phyloP scores from a whole-genome alignment of 2,113 vertebrate species.

The Macaca mulatta region DNA sequence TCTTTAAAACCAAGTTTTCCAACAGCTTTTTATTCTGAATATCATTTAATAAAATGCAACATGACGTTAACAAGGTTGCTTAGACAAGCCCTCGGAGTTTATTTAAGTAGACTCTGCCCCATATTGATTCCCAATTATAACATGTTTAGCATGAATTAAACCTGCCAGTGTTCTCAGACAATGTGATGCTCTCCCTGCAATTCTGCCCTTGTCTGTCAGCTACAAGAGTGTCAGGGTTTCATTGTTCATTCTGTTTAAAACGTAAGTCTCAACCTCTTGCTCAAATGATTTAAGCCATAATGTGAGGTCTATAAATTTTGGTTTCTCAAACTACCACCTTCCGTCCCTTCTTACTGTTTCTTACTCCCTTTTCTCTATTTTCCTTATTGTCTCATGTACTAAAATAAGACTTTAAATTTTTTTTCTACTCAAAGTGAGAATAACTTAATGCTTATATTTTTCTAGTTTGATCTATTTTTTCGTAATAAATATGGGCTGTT shows the following conservation, averaged over 20 bases:
- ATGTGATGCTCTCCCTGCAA: neutral
- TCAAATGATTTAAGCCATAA: neutral
- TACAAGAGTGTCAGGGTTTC: neutral
- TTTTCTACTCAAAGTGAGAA: conserved; percentile 31
- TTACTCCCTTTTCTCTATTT: neutral
- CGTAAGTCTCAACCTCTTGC: neutral
- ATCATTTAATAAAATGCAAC: conserved; percentile 52
- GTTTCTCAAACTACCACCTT: neutral
- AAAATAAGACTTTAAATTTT: neutral
- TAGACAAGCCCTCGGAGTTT: conserved; percentile 10
- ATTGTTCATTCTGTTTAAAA: conserved; percentile 30
- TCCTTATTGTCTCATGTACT: neutral
- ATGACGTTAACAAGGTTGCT: conserved; percentile 10
- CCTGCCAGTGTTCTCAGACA: neutral
- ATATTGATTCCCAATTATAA: conserved; percentile 42
- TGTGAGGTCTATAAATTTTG: conserved; percentile 15
- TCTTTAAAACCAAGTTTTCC: conserved; percentile 39
- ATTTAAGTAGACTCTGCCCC: conserved; percentile 12
- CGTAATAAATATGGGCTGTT: neutral
- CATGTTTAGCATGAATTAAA: conserved; percentile 21
- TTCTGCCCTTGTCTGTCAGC: neutral
- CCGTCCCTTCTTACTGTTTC: neutral
- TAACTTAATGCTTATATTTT: conserved; percentile 25
- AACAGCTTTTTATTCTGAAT: conserved; percentile 39
- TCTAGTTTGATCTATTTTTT: neutral